These are phyloP conservation scores for Ceraclea dissimilis DNA, from an alignment of 2,888 invertebrate genomes.

Conservation along the genomic window DNA sequence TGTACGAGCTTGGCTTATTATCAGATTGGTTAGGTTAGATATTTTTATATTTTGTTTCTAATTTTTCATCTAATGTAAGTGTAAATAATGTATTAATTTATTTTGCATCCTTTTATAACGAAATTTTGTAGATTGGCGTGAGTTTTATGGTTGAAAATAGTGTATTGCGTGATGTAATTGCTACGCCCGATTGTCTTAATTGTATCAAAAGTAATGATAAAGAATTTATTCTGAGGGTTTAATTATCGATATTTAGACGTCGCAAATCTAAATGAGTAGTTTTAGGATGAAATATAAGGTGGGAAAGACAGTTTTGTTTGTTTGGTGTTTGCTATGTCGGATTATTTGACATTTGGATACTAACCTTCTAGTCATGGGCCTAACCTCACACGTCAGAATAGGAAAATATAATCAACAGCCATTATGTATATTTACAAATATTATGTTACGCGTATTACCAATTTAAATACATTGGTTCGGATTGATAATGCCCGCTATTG, in stretches of 20 bases:
- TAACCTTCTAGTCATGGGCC: conserved; percentile 22
- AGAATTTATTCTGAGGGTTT: neutral
- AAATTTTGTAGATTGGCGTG: neutral
- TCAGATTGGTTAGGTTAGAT: conserved; percentile 24
- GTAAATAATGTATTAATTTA: conserved; percentile 11
- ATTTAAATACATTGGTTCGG: neutral
- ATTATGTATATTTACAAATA: neutral
- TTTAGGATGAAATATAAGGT: neutral
- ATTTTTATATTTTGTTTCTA: conserved; percentile 16
- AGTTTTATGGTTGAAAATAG: neutral
- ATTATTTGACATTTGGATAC: conserved; percentile 24
- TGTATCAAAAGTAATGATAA: conserved; percentile 18
- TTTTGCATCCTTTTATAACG: neutral
- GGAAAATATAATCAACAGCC: neutral
- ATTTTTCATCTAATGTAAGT: conserved; percentile 6
- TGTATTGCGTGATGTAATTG: conserved; percentile 22
- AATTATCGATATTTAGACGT: neutral
- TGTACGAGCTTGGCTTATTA: conserved; percentile 8
- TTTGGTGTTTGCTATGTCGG: conserved; percentile 15
- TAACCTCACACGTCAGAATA: conserved; percentile 20
- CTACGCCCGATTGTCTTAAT: conserved; percentile 21
- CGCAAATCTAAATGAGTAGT: neutral
- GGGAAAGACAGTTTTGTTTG: conserved; percentile 6
- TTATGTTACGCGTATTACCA: conserved; percentile 2
- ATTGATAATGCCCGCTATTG: neutral